phyloP scores from a whole-genome alignment of 2,888 invertebrate genomes.

The Nomada ferruginata region DNA sequence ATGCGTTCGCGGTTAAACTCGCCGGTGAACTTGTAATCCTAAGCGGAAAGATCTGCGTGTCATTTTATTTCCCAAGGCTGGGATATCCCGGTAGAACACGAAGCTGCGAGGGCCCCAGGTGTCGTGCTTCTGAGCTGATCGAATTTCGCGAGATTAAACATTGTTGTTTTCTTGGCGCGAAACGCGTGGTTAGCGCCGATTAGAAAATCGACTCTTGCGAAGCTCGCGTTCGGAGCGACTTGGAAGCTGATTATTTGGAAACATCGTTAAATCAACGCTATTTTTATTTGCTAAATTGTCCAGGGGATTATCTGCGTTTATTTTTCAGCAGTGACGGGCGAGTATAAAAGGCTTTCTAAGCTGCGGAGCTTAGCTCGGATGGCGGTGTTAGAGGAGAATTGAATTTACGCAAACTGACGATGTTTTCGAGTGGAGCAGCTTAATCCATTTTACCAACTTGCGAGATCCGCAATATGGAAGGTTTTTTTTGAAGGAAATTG shows the following conservation, averaged over 20 bases:
- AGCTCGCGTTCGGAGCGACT: background rate
- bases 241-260: background rate
- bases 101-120: constrained; percentile 2
- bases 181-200: background rate
- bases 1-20: constrained; percentile 45
- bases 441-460: background rate
- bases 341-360: background rate
- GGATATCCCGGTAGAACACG: constrained; percentile 12
- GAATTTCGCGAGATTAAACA: constrained; percentile 34
- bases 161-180: background rate
- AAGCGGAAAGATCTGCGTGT: constrained; percentile 30
- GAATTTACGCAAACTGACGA: constrained; percentile 6
- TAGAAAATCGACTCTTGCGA: background rate
- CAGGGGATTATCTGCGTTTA: background rate
- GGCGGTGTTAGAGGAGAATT: background rate
- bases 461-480: background rate
- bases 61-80: constrained; percentile 31
- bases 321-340: background rate
- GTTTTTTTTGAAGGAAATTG: too few relatives aligned
- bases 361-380: background rate
- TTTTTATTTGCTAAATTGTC: too few relatives aligned
- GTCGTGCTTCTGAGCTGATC: constrained; percentile 17
- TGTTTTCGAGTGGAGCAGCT: background rate
- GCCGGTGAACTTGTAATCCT: constrained; percentile 41
- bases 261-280: too few relatives aligned